Evolutionary conservation across 2,888 invertebrate species (phyloP).

Genomic region (Rhodophaea formosa): DNA sequence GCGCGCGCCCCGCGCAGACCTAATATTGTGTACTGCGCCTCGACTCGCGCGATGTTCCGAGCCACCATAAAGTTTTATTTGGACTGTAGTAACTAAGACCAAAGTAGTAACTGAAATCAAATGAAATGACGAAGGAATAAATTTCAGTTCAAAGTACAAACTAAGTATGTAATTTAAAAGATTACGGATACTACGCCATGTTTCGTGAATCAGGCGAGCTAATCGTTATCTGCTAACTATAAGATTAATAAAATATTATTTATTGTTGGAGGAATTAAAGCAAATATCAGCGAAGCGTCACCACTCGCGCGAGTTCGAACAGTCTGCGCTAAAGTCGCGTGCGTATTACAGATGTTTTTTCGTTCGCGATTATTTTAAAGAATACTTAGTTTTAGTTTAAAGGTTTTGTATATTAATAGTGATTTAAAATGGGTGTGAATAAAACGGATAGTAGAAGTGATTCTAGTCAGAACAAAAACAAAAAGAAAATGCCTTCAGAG

Average conservation of each 20-base stretch:
- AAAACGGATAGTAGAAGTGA: conserved; percentile 30
- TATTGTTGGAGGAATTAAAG: not conserved
- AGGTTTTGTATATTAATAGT: not conserved
- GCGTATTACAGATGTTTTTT: not conserved
- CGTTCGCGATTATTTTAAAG: not conserved
- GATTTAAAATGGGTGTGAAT: conserved; percentile 4
- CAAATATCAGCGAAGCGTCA: conserved; percentile 1
- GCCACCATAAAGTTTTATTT: no score
- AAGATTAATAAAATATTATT: not conserved
- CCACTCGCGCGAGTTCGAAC: not conserved
- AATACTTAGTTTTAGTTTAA: not conserved
- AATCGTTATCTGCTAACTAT: conserved; percentile 2
- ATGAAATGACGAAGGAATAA: not conserved
- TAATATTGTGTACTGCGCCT: no score
- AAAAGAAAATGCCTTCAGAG: conserved; percentile 32
- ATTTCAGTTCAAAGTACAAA: not conserved
- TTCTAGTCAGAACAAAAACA: conserved; percentile 26
- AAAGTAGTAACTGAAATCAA: no score
- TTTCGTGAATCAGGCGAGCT: not conserved
- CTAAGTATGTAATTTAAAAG: not conserved
- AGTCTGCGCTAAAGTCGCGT: conserved; percentile 6
- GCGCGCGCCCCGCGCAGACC: no score
- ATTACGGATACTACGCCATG: not conserved
- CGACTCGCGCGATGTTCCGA: no score
- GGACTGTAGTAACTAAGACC: no score